Percentiles rank a stretch among this genome's conserved stretches.
These are phyloP conservation scores for Leguminivora glycinivorella DNA, from an alignment of 1,140 invertebrate species.

Conservation along the genomic window DNA sequence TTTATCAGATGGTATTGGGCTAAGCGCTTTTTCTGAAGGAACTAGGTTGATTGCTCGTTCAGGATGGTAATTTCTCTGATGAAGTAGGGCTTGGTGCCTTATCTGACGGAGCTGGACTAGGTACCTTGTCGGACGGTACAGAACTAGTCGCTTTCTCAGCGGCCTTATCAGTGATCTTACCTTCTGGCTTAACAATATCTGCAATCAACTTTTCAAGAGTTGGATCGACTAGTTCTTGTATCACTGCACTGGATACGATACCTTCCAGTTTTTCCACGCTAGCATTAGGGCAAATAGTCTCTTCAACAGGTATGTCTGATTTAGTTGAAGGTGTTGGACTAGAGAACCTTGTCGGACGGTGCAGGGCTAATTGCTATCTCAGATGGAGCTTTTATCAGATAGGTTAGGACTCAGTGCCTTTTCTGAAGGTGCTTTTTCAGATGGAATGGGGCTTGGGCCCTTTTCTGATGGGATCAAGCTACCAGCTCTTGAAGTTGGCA, in stretches of 20 bases:
- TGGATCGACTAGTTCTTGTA: conserved; percentile 5
- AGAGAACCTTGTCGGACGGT: not conserved
- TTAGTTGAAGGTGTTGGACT: conserved; percentile 2
- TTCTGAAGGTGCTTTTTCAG: not conserved
- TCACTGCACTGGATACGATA: conserved; percentile 5
- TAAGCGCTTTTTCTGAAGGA: conserved; percentile 28
- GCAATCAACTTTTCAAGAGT: conserved; percentile 5
- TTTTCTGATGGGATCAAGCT: not conserved
- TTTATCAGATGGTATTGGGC: conserved; percentile 11
- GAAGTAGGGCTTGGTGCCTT: conserved; percentile 17
- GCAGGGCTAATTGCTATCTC: too few relatives aligned
- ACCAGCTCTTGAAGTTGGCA: not conserved
- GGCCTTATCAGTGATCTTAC: not conserved
- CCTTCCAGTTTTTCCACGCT: conserved; percentile 2
- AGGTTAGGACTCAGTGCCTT: not conserved
- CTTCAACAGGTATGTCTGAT: not conserved
- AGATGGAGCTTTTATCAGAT: too few relatives aligned
- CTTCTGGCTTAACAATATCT: not conserved
- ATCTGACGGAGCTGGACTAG: not conserved
- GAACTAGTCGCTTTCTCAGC: not conserved
- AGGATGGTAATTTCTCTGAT: conserved; percentile 5
- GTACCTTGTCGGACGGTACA: not conserved
- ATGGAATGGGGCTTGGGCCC: too few relatives aligned
- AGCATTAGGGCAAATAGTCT: not conserved
- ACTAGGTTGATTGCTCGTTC: conserved; percentile 23